Conservation (phyloP, 2,113 vertebrate genomes). For the Platichthys stellatus region DNA sequence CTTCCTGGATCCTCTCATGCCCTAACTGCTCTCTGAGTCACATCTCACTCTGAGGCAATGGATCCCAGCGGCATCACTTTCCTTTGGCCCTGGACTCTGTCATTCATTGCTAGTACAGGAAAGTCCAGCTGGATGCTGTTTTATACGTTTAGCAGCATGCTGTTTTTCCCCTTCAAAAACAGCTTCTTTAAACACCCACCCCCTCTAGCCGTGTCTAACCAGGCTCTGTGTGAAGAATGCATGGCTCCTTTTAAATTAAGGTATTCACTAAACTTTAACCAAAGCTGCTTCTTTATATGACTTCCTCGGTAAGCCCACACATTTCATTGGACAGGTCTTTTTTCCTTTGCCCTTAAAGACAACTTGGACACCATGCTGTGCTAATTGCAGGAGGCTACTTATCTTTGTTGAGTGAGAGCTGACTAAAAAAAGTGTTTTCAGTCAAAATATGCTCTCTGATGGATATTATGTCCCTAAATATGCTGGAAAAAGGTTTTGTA, state of each 20-base stretch:
- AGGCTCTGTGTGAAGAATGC: slow-evolving; percentile 39
- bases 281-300: slow-evolving; percentile 31
- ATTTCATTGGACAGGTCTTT: slow-evolving; percentile 34
- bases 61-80: slow-evolving; percentile 58
- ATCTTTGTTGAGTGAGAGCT: slow-evolving; percentile 31
- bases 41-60: slow-evolving; percentile 50
- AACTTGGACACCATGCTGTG: slow-evolving; percentile 20
- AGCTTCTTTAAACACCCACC: slow-evolving; percentile 41
- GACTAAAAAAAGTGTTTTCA: slow-evolving; percentile 35
- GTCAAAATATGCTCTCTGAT: slow-evolving; percentile 45
- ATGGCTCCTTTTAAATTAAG: slow-evolving; percentile 32
- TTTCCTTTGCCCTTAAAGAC: slow-evolving; percentile 26
- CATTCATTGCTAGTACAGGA: slow-evolving; percentile 33
- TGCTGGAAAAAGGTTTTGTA: slow-evolving; percentile 53
- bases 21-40: slow-evolving; percentile 60
- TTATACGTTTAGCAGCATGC: slow-evolving; percentile 44
- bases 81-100: slow-evolving; percentile 56
- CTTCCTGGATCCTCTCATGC: slow-evolving; percentile 54
- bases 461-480: slow-evolving; percentile 43
- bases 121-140: slow-evolving; percentile 50
- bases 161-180: slow-evolving; percentile 40
- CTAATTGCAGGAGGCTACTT: slow-evolving; percentile 33
- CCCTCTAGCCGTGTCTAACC: slow-evolving; percentile 43
- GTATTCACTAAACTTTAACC: slow-evolving; percentile 31
- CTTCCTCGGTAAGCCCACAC: slow-evolving; percentile 26